Evolutionary conservation across 2,797 vertebrate genomes (phyloP).

Genomic region (Fundulus diaphanus): DNA sequence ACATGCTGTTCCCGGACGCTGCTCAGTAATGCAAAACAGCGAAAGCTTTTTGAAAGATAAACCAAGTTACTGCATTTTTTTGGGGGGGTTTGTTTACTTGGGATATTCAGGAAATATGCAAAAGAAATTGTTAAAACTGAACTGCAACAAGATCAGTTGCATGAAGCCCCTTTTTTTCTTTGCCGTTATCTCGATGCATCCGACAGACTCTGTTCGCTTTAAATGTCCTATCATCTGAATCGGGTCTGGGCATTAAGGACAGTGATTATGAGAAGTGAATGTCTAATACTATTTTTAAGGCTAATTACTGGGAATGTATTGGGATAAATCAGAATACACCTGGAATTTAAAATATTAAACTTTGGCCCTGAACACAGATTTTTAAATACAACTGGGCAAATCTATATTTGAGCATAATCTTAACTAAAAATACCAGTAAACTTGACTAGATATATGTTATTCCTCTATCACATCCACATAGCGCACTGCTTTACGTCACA

Average conservation of each 20-base stretch:
- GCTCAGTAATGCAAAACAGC: slow-evolving; percentile 47
- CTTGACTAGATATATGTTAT: no score
- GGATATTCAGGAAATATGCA: neutral
- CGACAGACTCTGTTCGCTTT: neutral
- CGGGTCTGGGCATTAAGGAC: no score
- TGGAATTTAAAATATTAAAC: neutral
- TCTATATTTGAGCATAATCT: no score
- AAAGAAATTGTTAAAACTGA: neutral
- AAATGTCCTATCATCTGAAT: neutral
- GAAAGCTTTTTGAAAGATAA: slow-evolving; percentile 16
- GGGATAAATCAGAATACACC: neutral
- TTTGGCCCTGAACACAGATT: neutral
- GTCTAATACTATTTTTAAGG: neutral
- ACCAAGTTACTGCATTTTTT: slow-evolving; percentile 10
- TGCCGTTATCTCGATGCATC: neutral
- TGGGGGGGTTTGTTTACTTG: neutral
- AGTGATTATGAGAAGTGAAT: no score
- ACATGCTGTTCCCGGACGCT: slow-evolving; percentile 49
- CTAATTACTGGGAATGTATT: neutral
- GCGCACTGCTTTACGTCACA: no score
- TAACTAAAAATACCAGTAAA: no score
- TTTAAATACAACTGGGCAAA: no score
- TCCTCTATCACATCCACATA: no score
- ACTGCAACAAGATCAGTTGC: neutral
- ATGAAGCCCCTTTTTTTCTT: neutral